Conservation (phyloP, 2,888 invertebrate genomes). For the Patella depressa region DNA sequence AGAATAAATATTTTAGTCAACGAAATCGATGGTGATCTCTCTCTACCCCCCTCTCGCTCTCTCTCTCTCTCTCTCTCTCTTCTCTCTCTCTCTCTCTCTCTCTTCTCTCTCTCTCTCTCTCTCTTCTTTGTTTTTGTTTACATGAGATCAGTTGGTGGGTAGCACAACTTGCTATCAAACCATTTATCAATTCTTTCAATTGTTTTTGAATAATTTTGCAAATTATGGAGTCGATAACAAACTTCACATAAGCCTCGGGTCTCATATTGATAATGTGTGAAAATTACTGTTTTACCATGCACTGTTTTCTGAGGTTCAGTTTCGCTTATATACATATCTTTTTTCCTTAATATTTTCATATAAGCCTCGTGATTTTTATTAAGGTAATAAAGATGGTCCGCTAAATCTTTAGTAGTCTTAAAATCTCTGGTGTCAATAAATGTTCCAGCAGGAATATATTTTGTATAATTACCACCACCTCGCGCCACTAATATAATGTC, state of each 20-base stretch:
- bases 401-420: background rate
- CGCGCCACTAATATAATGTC: background rate
- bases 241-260: background rate
- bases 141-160: too few relatives aligned
- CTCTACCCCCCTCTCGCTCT: too few relatives aligned
- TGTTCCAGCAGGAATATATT: background rate
- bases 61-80: too few relatives aligned
- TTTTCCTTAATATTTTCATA: background rate
- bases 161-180: background rate
- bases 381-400: background rate
- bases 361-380: background rate
- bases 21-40: too few relatives aligned
- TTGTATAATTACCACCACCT: conserved; percentile 1
- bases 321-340: background rate
- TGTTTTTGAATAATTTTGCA: conserved; percentile 8
- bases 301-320: background rate
- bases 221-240: background rate
- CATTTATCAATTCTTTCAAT: background rate
- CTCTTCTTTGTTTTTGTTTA: too few relatives aligned
- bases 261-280: background rate
- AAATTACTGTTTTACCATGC: background rate
- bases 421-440: background rate
- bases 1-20: too few relatives aligned
- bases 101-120: too few relatives aligned
- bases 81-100: too few relatives aligned